Conservation (phyloP, 2,113 vertebrate species). For the Pomatorhinus ruficollis region DNA sequence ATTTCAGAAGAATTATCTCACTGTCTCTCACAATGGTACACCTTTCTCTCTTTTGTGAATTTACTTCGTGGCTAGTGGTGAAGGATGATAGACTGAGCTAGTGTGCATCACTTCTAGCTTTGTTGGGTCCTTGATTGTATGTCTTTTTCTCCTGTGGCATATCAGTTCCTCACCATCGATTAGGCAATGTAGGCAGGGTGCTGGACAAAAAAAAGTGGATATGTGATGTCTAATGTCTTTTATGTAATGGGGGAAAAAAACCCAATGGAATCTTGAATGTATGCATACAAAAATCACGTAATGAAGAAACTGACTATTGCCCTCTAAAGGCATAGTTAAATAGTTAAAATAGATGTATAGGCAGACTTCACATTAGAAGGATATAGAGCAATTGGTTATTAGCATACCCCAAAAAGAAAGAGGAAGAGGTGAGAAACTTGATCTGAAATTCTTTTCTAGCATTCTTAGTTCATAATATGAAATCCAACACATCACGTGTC, state of each 20-base stretch:
- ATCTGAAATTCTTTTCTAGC: not conserved
- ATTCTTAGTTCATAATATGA: not conserved
- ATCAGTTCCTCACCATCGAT: not conserved
- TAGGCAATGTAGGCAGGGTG: not conserved
- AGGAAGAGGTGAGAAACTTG: not conserved
- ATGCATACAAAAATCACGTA: not conserved
- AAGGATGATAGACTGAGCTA: not conserved
- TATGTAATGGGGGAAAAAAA: not conserved
- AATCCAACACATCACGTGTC: not conserved
- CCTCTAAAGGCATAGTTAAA: not conserved
- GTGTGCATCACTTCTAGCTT: rapidly evolving
- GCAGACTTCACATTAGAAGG: not conserved
- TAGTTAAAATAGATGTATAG: not conserved
- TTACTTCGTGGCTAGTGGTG: not conserved
- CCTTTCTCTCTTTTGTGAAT: not conserved
- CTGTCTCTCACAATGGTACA: not conserved
- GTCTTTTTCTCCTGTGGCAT: not conserved
- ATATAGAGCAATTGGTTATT: not conserved
- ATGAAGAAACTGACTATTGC: not conserved
- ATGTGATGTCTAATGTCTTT: not conserved
- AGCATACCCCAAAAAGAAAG: not conserved
- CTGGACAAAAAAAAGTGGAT: not conserved
- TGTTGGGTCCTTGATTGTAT: not conserved
- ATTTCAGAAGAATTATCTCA: not conserved
- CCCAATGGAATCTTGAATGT: not conserved